Base-by-base conservation (phyloP, 1,140 invertebrate species). In the Eupristina koningsbergeri region DNA sequence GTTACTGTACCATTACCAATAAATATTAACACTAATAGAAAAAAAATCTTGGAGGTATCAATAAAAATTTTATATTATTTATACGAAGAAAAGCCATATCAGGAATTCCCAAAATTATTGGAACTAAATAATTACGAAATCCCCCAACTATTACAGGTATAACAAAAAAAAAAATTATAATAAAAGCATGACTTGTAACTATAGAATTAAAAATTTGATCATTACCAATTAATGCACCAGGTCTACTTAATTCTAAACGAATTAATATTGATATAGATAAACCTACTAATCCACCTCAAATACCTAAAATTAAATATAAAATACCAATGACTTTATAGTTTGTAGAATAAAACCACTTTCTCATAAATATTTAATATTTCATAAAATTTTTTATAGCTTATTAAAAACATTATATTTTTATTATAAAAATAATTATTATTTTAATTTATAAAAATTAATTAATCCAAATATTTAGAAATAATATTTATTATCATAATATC, bases 161-260 rank as follows among this genome's bases (percentile, higher is more conserved):
- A 83, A 96, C 94, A 93, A 96, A 95, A 93, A 96, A 96, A 92
- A 96, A 96, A 94, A 96, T 95, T 94, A 96, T 96, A 86, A 96
- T 89, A 92, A 96, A 95, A 84, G 94, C 95, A 93, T 96, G 95
- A 11, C 93, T 92, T 17, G 95, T 96, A 31, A 96, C 93, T 90
- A 96, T 93, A 81, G 93, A 92, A 92, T 96, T 96, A 93, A 95
- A 96, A 95, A 93, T 93, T 95, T 94, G 88, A 45, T 95, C 94
- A 93, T 95, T 93, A 61, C 91, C 92, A 91, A 96, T 94, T 89
- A 95, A 91, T 69, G 88, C 90, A 47, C 94, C 94, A 0, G 94
- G 93, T 13, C 90, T 93, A 36, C 93, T 93, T 93, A 96, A 92
- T 93, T 96, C 95, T 86, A 93, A 89, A 84, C 95, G 17, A 95